Evolutionary conservation across 2,888 invertebrate species (phyloP).

Genomic region (Charanyca ferruginea): DNA sequence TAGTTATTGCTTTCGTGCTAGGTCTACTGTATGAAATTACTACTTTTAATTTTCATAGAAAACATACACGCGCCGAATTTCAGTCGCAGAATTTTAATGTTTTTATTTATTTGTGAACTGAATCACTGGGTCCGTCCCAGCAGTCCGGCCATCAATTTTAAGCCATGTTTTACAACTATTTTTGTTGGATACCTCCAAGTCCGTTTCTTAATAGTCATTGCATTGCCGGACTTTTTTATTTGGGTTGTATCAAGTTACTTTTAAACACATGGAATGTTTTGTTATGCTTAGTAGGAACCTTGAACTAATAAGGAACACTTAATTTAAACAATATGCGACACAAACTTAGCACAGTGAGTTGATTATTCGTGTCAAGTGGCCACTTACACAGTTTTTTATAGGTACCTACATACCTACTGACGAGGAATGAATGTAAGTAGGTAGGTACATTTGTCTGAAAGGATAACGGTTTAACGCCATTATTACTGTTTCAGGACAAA

Average conservation of each 20-base stretch:
- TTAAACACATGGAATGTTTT: slow-evolving; percentile 9
- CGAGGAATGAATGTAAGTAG: neutral
- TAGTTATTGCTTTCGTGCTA: too few relatives aligned
- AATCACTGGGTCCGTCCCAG: neutral
- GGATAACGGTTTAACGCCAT: too few relatives aligned
- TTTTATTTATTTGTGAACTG: neutral
- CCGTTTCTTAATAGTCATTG: neutral
- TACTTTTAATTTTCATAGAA: too few relatives aligned
- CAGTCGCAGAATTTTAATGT: neutral
- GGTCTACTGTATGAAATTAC: too few relatives aligned
- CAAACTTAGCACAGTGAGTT: slow-evolving; percentile 5
- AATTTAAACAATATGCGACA: slow-evolving; percentile 1
- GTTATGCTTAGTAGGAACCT: slow-evolving; percentile 12
- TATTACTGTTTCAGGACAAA: neutral
- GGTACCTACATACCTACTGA: neutral
- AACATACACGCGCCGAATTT: too few relatives aligned
- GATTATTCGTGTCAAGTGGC: slow-evolving; percentile 26
- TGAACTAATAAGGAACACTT: slow-evolving; percentile 5
- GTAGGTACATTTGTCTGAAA: too few relatives aligned
- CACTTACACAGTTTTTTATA: slow-evolving; percentile 5
- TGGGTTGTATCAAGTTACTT: slow-evolving; percentile 25
- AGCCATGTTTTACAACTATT: neutral
- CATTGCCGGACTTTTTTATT: neutral
- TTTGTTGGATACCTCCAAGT: neutral
- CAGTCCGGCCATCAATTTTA: neutral